Base-by-base conservation (phyloP, 2,888 invertebrate species). In the Drosophila hawaiiensis region DNA sequence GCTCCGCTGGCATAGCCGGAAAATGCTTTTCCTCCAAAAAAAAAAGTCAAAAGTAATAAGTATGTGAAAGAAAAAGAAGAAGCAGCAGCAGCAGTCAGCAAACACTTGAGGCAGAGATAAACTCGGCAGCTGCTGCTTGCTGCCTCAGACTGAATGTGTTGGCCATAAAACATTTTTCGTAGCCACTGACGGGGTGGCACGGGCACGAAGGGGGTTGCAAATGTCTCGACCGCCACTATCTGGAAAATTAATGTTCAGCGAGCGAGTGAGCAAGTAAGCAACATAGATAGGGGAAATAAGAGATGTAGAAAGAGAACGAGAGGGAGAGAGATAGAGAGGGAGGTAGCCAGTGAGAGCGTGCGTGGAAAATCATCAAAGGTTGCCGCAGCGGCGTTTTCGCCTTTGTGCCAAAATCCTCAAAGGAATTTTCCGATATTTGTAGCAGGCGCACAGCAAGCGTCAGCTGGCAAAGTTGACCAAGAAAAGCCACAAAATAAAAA, bases 361-460 rank as follows among this genome's bases (percentile, higher is more conserved):
- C 84, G 76, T 89, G 85, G 78, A 87, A 80, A 89, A 86, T 89
- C 83, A 91, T 92, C 92, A 91, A 91, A 91, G 91, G 85, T 82
- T 89, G 80, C 87, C 91, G 89, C 83, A 61, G 83, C 84, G 83
- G 84, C 71, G 7, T 76, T 82, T 84, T 89, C 74, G 85, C 86
- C 92, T 92, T 91, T 91, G 89, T 88, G 83, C 80, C 84, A 89
- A 84, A 88, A 90, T 92, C 91, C 92, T 92, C 92, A 92, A 92
- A 92, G 91, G 92, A 92, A 93, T 92, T 92, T 92, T 92, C 92
- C 92, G 92, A 92, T 92, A 91, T 91, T 90, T 80, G 72, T 85
- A 92, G 78, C 91, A 91, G 93, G 93, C 87, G 90, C 88, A 78
- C 85, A 89, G 89, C 61, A 78, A 60, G 9, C 69, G 52, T 37